These are phyloP conservation scores for Tinea trinotella DNA, from an alignment of 2,888 invertebrate genomes.

Conservation along the genomic window DNA sequence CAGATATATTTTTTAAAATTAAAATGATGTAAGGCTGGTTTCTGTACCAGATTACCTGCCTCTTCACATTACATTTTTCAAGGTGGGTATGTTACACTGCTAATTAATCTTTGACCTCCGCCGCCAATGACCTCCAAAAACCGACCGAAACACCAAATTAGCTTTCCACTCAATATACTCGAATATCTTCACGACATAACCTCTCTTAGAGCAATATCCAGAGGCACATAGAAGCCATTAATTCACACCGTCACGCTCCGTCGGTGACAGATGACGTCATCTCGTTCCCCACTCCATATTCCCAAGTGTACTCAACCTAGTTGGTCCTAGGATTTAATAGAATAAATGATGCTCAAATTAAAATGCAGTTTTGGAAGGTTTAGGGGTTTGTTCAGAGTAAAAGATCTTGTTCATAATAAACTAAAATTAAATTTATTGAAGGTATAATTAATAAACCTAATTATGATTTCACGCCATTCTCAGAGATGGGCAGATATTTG, in stretches of 20 bases:
- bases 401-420: no score
- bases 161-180: slow-evolving; percentile 7
- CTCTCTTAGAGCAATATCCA: slow-evolving; percentile 14
- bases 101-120: no score
- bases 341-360: slow-evolving; percentile 13
- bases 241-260: slow-evolving; percentile 15
- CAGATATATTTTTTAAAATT: no score
- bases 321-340: slow-evolving; percentile 13
- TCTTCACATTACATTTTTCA: no score
- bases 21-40: no score
- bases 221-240: slow-evolving; percentile 14
- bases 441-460: no score
- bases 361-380: background rate
- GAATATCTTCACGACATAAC: slow-evolving; percentile 7
- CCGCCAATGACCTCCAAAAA: no score
- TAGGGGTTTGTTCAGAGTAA: background rate
- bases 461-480: no score
- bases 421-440: no score
- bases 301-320: slow-evolving; percentile 11
- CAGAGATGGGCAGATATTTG: no score
- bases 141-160: background rate
- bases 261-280: slow-evolving; percentile 17
- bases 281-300: background rate
- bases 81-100: no score
- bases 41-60: no score